Evolutionary conservation across 2,797 vertebrate genomes (phyloP).

Genomic region (Tragelaphus eurycerus): DNA sequence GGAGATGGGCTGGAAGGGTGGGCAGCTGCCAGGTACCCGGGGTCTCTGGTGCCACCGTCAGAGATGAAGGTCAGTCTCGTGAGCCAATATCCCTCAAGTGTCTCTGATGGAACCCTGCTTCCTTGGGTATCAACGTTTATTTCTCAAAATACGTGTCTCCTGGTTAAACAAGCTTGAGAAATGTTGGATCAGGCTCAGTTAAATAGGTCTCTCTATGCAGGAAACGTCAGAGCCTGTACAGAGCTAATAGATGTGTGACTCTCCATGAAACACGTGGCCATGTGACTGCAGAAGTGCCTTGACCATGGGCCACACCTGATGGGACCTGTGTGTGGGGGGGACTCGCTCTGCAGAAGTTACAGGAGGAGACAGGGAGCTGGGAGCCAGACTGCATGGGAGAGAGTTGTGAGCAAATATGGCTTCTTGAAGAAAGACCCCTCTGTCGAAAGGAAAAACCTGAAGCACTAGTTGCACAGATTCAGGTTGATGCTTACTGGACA

Average conservation of each 20-base stretch:
- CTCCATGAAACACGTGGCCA: fast-evolving
- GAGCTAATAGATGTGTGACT: background rate
- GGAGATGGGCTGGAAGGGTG: background rate
- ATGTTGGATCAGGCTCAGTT: background rate
- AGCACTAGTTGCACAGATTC: background rate
- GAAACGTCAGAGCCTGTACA: background rate
- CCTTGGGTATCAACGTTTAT: background rate
- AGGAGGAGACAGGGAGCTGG: background rate
- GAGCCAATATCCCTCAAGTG: background rate
- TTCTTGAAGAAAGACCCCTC: background rate
- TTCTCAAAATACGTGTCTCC: background rate
- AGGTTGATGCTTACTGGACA: constrained; percentile 90
- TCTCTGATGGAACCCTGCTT: background rate
- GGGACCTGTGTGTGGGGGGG: background rate
- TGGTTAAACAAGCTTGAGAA: background rate
- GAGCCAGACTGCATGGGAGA: fast-evolving
- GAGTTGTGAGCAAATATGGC: background rate
- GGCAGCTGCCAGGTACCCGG: fast-evolving
- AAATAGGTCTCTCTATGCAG: background rate
- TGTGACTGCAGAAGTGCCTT: fast-evolving
- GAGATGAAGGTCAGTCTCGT: fast-evolving
- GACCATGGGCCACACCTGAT: background rate
- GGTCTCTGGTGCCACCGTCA: background rate
- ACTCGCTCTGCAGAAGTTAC: background rate
- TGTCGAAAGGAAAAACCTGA: background rate